phyloP scores from a whole-genome alignment of 2,888 invertebrate species.

The Peribatodes rhomboidaria region DNA sequence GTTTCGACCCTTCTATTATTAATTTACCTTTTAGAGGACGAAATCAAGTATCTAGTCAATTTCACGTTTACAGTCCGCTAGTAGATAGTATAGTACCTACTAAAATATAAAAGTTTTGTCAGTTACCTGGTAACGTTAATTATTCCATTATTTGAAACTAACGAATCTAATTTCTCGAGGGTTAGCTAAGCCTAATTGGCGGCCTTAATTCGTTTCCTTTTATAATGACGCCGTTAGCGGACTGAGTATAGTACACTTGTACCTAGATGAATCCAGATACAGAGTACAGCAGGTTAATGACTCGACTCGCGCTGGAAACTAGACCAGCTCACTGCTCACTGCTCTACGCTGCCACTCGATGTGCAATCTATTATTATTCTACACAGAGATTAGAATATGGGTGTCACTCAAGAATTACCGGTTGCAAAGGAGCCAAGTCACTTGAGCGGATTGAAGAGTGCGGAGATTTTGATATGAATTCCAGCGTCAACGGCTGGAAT shows the following conservation, averaged over 20 bases:
- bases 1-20: constrained; percentile 1
- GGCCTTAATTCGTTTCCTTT: constrained; percentile 12
- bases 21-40: background rate
- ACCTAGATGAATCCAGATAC: background rate
- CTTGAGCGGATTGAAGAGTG: no score
- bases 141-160: background rate
- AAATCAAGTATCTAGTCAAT: no score
- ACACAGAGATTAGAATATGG: no score
- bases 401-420: no score
- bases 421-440: no score
- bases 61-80: background rate
- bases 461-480: no score
- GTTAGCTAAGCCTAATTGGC: constrained; percentile 3
- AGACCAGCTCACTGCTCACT: background rate
- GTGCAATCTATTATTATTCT: no score
- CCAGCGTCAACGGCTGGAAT: no score
- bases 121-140: background rate
- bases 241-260: background rate
- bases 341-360: no score
- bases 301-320: background rate
- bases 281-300: no score
- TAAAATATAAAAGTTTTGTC: no score
- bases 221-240: background rate
- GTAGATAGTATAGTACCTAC: no score
- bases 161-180: constrained; percentile 12